phyloP scores from a whole-genome alignment of 2,113 vertebrate genomes.

The Hystrix cristata region DNA sequence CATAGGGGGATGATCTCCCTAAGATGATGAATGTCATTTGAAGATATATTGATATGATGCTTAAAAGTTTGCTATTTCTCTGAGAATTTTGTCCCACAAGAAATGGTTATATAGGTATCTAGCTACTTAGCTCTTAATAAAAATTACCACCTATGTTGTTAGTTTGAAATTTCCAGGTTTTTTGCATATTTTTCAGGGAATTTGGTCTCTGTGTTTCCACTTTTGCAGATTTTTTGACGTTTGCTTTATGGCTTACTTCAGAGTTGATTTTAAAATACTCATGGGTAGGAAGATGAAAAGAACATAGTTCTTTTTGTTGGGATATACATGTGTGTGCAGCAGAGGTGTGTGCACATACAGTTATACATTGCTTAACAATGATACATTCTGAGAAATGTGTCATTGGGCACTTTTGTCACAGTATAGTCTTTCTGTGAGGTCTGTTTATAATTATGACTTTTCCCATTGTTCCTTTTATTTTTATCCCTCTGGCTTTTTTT shows the following conservation, averaged over 20 bases:
- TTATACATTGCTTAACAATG: neutral
- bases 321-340: neutral
- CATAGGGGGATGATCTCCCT: neutral
- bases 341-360: neutral
- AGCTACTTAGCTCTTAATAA: slow-evolving; percentile 46
- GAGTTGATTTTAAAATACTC: neutral
- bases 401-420: neutral
- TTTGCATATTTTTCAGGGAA: neutral
- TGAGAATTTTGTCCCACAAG: neutral
- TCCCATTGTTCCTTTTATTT: neutral
- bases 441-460: neutral
- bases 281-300: neutral
- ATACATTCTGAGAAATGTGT: neutral
- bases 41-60: neutral
- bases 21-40: slow-evolving; percentile 13
- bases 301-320: neutral
- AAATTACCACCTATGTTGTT: slow-evolving; percentile 44
- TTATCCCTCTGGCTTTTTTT: neutral
- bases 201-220: neutral
- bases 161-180: slow-evolving; percentile 38
- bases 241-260: slow-evolving; percentile 33
- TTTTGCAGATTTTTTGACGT: neutral
- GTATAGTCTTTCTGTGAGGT: neutral
- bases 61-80: slow-evolving; percentile 40
- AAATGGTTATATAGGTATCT: slow-evolving; percentile 1